Evolutionary conservation across 2,797 vertebrate species (phyloP).

Genomic region (Gephyroberyx darwinii): DNA sequence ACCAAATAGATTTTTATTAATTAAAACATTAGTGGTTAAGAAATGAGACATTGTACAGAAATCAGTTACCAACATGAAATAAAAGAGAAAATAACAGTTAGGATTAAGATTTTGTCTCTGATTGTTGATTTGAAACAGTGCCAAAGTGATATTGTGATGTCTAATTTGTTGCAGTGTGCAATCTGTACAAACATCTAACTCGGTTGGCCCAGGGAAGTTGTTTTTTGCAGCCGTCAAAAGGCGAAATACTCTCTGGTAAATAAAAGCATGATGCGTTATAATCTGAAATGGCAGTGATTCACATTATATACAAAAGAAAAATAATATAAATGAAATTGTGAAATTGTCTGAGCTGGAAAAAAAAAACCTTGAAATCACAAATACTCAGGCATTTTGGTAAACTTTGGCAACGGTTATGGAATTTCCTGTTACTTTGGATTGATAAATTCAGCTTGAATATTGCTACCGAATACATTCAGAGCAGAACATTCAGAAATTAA

Average conservation of each 20-base stretch:
- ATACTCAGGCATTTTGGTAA: constrained; percentile 10
- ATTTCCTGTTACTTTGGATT: constrained; percentile 17
- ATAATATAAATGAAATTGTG: constrained; percentile 25
- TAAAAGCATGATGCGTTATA: constrained; percentile 37
- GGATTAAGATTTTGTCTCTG: constrained; percentile 22
- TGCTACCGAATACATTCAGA: constrained; percentile 30
- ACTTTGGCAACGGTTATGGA: constrained; percentile 17
- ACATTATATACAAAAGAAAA: constrained; percentile 66
- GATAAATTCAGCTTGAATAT: constrained; percentile 5
- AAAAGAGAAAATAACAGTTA: constrained; percentile 51
- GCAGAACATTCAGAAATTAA: constrained; percentile 21
- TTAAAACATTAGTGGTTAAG: constrained; percentile 82
- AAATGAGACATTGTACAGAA: constrained; percentile 65
- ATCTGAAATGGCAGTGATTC: constrained; percentile 59
- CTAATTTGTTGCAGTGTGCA: constrained; percentile 7
- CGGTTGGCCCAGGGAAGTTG: constrained; percentile 17
- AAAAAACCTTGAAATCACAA: constrained; percentile 23
- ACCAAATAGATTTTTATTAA: constrained; percentile 81
- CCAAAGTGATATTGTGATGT: background rate
- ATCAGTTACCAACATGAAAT: constrained; percentile 62
- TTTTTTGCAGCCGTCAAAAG: constrained; percentile 24
- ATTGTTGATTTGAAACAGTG: background rate
- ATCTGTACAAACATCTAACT: constrained; percentile 19
- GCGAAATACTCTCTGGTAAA: constrained; percentile 21
- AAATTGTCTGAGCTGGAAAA: constrained; percentile 12